These are phyloP conservation scores for Margaritifera margaritifera DNA, from an alignment of 2,888 invertebrate genomes.

Conservation along the genomic window DNA sequence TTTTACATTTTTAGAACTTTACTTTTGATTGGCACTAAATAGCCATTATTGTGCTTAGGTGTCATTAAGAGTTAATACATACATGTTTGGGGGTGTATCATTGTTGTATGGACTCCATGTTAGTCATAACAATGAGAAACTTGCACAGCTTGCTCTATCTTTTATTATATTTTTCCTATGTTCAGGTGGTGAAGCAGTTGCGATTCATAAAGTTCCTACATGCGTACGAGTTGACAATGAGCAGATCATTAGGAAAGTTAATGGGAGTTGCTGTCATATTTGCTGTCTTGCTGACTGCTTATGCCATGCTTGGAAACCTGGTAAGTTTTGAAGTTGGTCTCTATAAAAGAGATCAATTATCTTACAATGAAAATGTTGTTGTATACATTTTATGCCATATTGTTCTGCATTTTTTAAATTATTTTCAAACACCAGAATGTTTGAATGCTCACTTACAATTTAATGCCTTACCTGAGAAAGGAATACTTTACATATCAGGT, in stretches of 20 bases:
- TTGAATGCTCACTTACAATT: no score
- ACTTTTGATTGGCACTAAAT: no score
- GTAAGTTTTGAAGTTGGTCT: slow-evolving; percentile 37
- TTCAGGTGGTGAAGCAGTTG: slow-evolving; percentile 69
- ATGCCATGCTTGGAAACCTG: slow-evolving; percentile 67
- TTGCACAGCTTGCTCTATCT: no score
- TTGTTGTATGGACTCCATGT: neutral
- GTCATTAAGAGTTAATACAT: neutral
- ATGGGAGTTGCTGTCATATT: slow-evolving; percentile 71
- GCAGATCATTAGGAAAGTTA: slow-evolving; percentile 62
- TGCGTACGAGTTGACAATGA: slow-evolving; percentile 69
- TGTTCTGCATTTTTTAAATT: no score
- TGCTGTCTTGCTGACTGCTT: slow-evolving; percentile 61
- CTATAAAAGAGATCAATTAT: neutral
- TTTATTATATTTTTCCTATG: neutral
- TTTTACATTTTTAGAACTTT: no score
- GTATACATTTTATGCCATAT: no score
- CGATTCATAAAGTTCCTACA: slow-evolving; percentile 72
- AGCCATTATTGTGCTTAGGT: neutral
- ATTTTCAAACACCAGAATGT: no score
- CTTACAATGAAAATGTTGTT: neutral
- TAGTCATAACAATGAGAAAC: neutral
- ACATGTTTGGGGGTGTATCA: neutral
- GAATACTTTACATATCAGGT: no score
- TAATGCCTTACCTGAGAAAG: no score